Evolutionary conservation across 2,888 invertebrate species (phyloP).

Genomic region (Acanthopleura granulata): DNA sequence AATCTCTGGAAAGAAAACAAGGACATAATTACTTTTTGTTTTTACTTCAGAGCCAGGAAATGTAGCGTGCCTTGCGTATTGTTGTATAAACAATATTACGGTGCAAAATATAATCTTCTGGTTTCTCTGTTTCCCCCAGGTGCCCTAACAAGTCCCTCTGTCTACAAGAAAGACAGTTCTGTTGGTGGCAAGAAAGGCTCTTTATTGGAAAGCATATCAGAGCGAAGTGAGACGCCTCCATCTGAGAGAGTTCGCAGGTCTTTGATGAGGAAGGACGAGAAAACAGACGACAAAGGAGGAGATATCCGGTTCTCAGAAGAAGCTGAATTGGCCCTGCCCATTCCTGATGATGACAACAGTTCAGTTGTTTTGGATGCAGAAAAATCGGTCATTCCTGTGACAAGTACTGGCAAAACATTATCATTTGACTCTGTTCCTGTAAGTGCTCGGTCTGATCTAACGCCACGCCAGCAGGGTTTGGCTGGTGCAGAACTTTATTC

Average conservation of each 20-base stretch:
- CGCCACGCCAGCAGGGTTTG: constrained; percentile 23
- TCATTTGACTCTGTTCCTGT: not conserved
- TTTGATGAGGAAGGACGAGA: not conserved
- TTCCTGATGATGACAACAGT: not conserved
- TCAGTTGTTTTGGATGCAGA: no score
- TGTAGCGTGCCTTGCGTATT: no score
- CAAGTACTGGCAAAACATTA: not conserved
- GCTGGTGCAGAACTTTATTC: constrained; percentile 26
- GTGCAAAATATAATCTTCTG: no score
- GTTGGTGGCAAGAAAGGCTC: not conserved
- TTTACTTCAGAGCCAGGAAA: no score
- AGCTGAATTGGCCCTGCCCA: not conserved
- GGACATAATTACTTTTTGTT: no score
- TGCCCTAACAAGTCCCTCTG: no score
- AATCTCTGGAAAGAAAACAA: no score
- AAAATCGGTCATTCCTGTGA: not conserved
- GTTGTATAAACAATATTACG: no score
- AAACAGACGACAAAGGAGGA: not conserved
- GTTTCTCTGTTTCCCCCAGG: no score
- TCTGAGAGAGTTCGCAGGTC: not conserved
- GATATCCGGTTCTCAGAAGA: not conserved
- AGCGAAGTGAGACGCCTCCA: constrained; percentile 3
- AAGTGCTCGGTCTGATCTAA: constrained; percentile 27
- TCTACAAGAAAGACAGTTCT: no score
- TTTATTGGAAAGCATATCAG: not conserved